phyloP scores from a whole-genome alignment of 1,140 invertebrate genomes.

The Drosophila pectinifera region DNA sequence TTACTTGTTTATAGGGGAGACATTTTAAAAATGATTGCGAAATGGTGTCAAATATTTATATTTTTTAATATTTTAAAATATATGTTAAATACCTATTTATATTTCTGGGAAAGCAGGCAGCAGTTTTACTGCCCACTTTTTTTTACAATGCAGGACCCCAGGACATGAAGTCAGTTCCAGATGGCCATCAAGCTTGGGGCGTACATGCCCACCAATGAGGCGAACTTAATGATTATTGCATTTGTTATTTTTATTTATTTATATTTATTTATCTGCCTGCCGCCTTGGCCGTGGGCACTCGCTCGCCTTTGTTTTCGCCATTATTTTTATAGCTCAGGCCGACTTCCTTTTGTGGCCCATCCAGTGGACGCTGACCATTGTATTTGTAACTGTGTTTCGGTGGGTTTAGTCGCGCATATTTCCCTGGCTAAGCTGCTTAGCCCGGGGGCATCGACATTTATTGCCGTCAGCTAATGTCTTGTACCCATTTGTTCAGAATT shows the following conservation, averaged over 20 bases:
- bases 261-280: constrained; percentile 65
- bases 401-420: constrained; percentile 45
- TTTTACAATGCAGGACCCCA: constrained; percentile 1
- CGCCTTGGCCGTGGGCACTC: constrained; percentile 46
- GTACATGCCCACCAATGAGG: constrained; percentile 62
- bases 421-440: constrained; percentile 58
- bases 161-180: constrained; percentile 9
- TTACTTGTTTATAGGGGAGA: no score
- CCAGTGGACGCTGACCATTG: constrained; percentile 9
- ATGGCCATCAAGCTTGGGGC: constrained; percentile 23
- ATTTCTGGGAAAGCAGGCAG: no score
- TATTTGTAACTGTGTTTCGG: constrained; percentile 44
- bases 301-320: constrained; percentile 45
- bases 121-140: not conserved
- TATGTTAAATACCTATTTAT: no score
- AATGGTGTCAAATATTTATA: no score
- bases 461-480: constrained; percentile 59
- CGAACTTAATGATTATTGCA: constrained; percentile 76
- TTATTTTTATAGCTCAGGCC: constrained; percentile 55
- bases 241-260: constrained; percentile 75
- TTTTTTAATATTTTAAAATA: no score
- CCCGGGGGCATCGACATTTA: constrained; percentile 61
- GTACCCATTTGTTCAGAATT: constrained; percentile 56
- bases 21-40: no score
- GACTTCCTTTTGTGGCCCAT: constrained; percentile 16